Evolutionary conservation across 2,797 vertebrate species (phyloP).

Genomic region (Spheniscus humboldti): DNA sequence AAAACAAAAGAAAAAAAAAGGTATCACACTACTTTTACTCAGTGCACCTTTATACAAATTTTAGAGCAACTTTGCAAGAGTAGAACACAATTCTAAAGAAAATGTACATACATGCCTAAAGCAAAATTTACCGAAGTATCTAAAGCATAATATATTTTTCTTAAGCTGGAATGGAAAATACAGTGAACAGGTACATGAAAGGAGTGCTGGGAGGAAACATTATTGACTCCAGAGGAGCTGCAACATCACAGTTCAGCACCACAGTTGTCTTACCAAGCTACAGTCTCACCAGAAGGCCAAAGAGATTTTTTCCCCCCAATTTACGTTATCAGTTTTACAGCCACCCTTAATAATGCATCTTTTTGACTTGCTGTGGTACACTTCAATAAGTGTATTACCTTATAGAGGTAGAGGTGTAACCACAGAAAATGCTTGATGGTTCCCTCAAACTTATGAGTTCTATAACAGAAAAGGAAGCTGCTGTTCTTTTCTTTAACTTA

Average conservation of each 20-base stretch:
- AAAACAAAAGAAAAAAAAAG: neutral
- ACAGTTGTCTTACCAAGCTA: neutral
- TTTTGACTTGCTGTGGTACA: neutral
- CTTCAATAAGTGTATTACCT: neutral
- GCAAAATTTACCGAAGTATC: neutral
- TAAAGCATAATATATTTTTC: neutral
- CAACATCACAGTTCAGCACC: neutral
- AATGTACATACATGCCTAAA: neutral
- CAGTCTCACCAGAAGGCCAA: neutral
- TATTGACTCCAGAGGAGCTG: neutral
- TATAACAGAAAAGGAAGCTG: neutral
- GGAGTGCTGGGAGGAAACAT: neutral
- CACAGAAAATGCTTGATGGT: neutral
- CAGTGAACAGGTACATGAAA: neutral
- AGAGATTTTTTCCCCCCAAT: neutral
- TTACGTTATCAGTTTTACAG: neutral
- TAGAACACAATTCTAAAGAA: neutral
- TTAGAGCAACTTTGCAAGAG: neutral
- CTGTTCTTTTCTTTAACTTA: neutral
- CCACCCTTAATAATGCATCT: neutral
- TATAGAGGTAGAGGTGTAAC: neutral
- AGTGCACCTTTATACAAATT: neutral
- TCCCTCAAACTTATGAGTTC: neutral
- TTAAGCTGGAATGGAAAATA: neutral
- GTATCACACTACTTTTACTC: neutral